phyloP scores from a whole-genome alignment of 2,888 invertebrate genomes.

The Tetragonula carbonaria region DNA sequence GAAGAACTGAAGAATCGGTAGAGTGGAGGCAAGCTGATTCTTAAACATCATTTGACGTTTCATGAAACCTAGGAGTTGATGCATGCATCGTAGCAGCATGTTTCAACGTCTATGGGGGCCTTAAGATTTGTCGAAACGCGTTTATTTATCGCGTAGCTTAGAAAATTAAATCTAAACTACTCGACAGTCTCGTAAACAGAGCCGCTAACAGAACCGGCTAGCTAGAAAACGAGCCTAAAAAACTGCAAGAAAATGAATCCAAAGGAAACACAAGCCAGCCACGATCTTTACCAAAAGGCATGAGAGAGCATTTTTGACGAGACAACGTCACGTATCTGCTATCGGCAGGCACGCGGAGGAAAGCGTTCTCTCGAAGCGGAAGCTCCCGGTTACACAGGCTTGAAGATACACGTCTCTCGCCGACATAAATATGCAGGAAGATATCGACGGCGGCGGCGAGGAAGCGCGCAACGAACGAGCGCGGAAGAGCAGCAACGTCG shows the following conservation, averaged over 20 bases:
- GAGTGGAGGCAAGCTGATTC: too few relatives aligned
- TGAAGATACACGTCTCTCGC: conserved; percentile 7
- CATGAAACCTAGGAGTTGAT: too few relatives aligned
- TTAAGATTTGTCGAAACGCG: too few relatives aligned
- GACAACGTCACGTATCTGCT: conserved; percentile 42
- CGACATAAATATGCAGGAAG: conserved; percentile 34
- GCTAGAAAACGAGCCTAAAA: too few relatives aligned
- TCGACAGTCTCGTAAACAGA: too few relatives aligned
- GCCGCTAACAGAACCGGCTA: too few relatives aligned
- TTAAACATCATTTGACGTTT: too few relatives aligned
- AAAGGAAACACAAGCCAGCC: not conserved
- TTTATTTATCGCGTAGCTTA: too few relatives aligned
- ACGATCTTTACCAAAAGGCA: not conserved
- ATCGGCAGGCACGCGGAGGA: conserved; percentile 32
- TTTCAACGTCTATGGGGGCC: too few relatives aligned
- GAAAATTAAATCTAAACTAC: too few relatives aligned
- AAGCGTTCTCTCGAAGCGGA: conserved; percentile 35
- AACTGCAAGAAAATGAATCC: not conserved
- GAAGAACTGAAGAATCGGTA: too few relatives aligned
- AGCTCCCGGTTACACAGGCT: conserved; percentile 6
- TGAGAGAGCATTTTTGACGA: not conserved
- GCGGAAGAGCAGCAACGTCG: not conserved
- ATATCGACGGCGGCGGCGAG: conserved; percentile 12
- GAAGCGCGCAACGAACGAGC: not conserved
- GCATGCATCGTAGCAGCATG: too few relatives aligned